A percentile compares a stretch with the other conserved stretches of the same genome.
These are phyloP conservation scores for Epistrophella euchroma DNA, from an alignment of 2,888 invertebrate genomes.

Conservation along the genomic window DNA sequence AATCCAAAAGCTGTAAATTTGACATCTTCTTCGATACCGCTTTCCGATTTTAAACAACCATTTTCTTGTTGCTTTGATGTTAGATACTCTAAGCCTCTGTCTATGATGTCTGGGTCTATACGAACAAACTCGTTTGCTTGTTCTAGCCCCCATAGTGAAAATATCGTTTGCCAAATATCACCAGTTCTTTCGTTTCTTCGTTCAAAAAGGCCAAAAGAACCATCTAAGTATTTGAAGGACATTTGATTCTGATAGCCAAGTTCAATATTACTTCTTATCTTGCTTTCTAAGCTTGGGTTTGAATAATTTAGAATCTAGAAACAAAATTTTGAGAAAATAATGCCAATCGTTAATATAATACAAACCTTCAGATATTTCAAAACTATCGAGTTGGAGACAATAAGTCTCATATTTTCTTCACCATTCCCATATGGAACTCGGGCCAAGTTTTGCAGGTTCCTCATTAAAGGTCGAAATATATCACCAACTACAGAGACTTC, in stretches of 20 bases:
- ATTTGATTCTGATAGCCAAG: conserved; percentile 96
- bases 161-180: conserved; percentile 93
- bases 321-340: too few species aligned
- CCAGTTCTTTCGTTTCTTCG: conserved; percentile 84
- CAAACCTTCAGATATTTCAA: conserved; percentile 85
- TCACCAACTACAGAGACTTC: conserved; percentile 85
- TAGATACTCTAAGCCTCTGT: conserved; percentile 89
- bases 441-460: conserved; percentile 86
- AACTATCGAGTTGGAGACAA: conserved; percentile 87
- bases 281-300: conserved; percentile 87
- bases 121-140: conserved; percentile 88
- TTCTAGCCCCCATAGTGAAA: conserved; percentile 90
- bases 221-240: conserved; percentile 92
- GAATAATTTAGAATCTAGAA: conserved; percentile 86
- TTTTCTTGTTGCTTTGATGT: conserved; percentile 88
- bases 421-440: conserved; percentile 88
- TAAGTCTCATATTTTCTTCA: conserved; percentile 88
- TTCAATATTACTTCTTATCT: conserved; percentile 87
- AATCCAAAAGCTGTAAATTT: conserved; percentile 91
- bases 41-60: conserved; percentile 92
- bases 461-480: conserved; percentile 85
- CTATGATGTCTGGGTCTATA: conserved; percentile 88
- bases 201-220: conserved; percentile 93
- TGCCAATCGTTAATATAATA: too few species aligned
- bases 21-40: conserved; percentile 87